Conservation (phyloP, 2,797 vertebrate species). For the Tenualosa ilisha region DNA sequence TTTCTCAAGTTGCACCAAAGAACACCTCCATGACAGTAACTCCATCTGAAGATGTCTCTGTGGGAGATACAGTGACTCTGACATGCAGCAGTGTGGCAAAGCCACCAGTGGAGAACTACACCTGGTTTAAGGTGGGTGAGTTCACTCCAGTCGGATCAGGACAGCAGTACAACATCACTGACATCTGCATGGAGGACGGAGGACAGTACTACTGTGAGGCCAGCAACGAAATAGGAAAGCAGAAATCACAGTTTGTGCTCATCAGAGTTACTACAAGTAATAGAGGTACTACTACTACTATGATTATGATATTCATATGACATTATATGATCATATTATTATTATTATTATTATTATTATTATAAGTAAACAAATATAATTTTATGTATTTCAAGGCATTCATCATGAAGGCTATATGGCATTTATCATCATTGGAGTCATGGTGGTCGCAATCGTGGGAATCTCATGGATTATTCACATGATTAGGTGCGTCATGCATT, state of each 20-base stretch:
- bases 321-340: no score
- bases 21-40: background rate
- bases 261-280: background rate
- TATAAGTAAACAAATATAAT: no score
- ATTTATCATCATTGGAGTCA: background rate
- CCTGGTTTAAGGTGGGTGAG: background rate
- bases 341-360: no score
- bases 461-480: background rate
- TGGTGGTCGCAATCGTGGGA: background rate
- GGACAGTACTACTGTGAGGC: slow-evolving; percentile 4
- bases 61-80: background rate
- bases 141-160: background rate
- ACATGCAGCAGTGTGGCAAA: background rate
- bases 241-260: background rate
- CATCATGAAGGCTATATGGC: background rate
- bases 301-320: no score
- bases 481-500: background rate
- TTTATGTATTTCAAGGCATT: background rate
- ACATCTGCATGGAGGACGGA: background rate
- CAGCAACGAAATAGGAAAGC: background rate
- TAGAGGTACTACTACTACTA: background rate
- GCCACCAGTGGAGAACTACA: background rate
- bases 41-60: background rate
- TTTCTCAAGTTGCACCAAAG: background rate
- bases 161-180: background rate